Percentiles rank a stretch among this genome's conserved stretches.
These are phyloP conservation scores for Rhyacichthys aspro DNA, from an alignment of 2,797 vertebrate species.

Conservation along the genomic window DNA sequence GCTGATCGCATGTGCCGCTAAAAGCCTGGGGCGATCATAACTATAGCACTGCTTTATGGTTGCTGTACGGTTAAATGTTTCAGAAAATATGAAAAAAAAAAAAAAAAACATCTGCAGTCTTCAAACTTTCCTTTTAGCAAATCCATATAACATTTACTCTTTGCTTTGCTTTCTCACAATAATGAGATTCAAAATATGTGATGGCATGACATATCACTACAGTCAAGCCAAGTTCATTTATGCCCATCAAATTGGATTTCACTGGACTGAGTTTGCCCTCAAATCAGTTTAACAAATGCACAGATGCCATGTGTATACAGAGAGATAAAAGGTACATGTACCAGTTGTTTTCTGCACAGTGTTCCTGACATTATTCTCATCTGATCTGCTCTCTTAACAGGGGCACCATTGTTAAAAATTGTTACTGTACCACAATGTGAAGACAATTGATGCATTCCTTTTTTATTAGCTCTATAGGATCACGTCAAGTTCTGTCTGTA, in stretches of 20 bases:
- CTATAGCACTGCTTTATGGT: constrained; percentile 54
- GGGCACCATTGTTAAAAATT: constrained; percentile 41
- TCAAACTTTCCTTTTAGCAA: constrained; percentile 28
- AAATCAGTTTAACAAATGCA: no score
- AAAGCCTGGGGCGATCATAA: constrained; percentile 55
- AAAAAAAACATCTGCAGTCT: constrained; percentile 40
- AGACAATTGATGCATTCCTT: constrained; percentile 28
- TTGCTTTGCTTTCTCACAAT: no score
- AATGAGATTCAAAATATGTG: no score
- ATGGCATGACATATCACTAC: no score
- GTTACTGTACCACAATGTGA: constrained; percentile 18
- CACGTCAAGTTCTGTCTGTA: constrained; percentile 23
- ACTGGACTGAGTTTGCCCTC: no score
- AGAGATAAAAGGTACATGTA: no score
- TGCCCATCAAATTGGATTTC: no score
- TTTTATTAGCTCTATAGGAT: constrained; percentile 29
- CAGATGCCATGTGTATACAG: not conserved
- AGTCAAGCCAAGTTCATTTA: no score
- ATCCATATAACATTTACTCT: no score
- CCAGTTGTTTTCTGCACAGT: constrained; percentile 25
- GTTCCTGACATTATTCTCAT: no score
- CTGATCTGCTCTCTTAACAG: constrained; percentile 31
- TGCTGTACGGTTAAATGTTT: constrained; percentile 53
- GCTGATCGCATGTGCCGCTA: constrained; percentile 60
- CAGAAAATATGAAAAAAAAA: constrained; percentile 49